These are phyloP conservation scores for Bimastos eiseni DNA, from an alignment of 2,888 invertebrate species.

Conservation along the genomic window DNA sequence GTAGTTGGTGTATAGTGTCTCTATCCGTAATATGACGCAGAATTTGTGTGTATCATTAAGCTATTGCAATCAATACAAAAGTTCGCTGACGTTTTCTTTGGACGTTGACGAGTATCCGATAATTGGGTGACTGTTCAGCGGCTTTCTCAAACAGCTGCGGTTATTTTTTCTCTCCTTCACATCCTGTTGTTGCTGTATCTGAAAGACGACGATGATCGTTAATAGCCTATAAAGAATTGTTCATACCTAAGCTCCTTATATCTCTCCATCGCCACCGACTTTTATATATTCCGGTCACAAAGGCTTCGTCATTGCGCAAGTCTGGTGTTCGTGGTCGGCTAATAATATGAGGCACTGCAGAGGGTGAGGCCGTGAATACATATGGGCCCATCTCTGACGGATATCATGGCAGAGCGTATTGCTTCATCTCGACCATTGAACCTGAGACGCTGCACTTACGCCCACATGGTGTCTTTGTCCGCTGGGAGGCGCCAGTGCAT, in stretches of 20 bases:
- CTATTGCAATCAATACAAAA: too few relatives aligned
- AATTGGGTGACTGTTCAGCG: background rate
- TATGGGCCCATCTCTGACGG: background rate
- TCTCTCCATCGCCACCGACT: background rate
- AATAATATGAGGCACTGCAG: too few relatives aligned
- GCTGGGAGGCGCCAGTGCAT: constrained; percentile 13
- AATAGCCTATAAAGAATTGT: background rate
- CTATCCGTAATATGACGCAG: background rate
- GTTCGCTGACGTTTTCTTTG: background rate
- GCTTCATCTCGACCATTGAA: background rate
- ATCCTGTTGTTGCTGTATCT: background rate
- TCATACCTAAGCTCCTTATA: background rate
- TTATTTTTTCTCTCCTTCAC: background rate
- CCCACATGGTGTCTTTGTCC: background rate
- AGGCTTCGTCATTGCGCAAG: background rate
- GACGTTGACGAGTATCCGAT: background rate
- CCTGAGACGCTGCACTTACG: background rate
- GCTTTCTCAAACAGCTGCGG: background rate
- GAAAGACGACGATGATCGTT: background rate
- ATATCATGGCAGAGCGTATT: background rate
- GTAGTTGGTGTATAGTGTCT: too few relatives aligned
- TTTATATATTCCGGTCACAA: background rate
- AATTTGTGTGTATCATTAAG: background rate
- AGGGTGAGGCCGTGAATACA: background rate
- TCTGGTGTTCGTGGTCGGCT: background rate